Evolutionary conservation across 2,888 invertebrate genomes (phyloP).

Genomic region (Meta bourneti): DNA sequence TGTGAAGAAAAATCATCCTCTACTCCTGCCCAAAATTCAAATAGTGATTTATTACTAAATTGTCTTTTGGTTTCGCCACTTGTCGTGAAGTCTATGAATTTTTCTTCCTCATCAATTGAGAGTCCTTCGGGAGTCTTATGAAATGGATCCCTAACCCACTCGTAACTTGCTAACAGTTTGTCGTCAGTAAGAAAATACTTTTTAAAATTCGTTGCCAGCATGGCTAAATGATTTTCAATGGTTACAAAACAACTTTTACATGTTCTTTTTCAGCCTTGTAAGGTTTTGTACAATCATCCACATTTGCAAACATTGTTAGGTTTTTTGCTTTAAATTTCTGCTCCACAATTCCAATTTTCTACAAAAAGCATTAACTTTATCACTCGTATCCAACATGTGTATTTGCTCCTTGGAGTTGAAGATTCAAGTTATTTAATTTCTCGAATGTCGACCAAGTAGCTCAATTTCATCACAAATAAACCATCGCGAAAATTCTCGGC

Average conservation of each 20-base stretch:
- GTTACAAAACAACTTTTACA: too few species aligned
- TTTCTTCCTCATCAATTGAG: background rate
- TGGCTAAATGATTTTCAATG: too few species aligned
- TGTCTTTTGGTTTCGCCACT: too few species aligned
- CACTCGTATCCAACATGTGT: conserved; percentile 65
- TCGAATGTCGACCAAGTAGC: conserved; percentile 58
- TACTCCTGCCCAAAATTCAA: too few species aligned
- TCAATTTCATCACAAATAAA: conserved; percentile 65
- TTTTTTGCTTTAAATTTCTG: conserved; percentile 57
- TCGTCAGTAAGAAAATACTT: conserved; percentile 43
- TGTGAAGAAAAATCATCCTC: too few species aligned
- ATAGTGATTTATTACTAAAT: too few species aligned
- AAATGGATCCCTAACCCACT: conserved; percentile 49
- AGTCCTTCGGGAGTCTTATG: conserved; percentile 41
- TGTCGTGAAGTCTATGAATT: too few species aligned
- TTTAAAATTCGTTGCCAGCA: background rate
- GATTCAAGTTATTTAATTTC: too few species aligned
- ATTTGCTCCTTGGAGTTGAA: too few species aligned
- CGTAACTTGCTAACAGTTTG: conserved; percentile 48
- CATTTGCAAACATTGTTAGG: too few species aligned
- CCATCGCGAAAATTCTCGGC: conserved; percentile 53
- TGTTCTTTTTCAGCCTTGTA: too few species aligned
- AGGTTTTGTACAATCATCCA: too few species aligned
- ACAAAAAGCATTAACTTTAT: conserved; percentile 62
- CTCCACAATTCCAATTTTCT: conserved; percentile 64